These are phyloP conservation scores for Siniperca obscura DNA, from an alignment of 2,797 vertebrate species.

Conservation along the genomic window DNA sequence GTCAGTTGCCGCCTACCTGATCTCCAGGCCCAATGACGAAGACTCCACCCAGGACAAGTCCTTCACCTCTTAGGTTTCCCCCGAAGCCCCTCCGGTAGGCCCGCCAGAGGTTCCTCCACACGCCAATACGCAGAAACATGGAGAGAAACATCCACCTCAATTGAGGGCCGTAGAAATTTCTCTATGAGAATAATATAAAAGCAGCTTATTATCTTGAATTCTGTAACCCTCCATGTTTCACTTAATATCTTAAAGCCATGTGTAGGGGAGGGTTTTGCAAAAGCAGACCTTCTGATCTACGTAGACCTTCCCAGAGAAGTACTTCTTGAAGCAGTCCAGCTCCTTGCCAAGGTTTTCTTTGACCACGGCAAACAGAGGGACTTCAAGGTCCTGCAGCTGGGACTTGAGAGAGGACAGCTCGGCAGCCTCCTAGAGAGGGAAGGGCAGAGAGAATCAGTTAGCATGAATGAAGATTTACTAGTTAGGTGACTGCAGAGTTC, in stretches of 20 bases:
- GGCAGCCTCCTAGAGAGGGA: slow-evolving; percentile 69
- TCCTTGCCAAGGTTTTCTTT: slow-evolving; percentile 93
- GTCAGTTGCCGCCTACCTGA: slow-evolving; percentile 82
- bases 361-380: slow-evolving; percentile 93
- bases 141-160: slow-evolving; percentile 87
- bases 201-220: slow-evolving; percentile 40
- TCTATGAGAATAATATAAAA: slow-evolving; percentile 77
- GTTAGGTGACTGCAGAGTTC: not conserved
- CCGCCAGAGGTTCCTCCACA: slow-evolving; percentile 89
- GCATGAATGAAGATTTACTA: not conserved
- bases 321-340: slow-evolving; percentile 91
- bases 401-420: slow-evolving; percentile 94
- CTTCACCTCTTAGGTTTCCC: slow-evolving; percentile 91
- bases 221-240: not conserved
- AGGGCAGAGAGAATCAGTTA: slow-evolving; percentile 7
- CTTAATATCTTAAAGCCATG: slow-evolving; percentile 5
- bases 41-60: slow-evolving; percentile 90
- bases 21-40: slow-evolving; percentile 89
- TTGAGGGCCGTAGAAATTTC: slow-evolving; percentile 89
- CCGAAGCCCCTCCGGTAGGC: slow-evolving; percentile 87
- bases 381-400: slow-evolving; percentile 89
- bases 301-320: slow-evolving; percentile 93
- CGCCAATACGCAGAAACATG: slow-evolving; percentile 86
- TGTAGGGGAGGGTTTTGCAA: not conserved
- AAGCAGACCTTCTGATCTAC: slow-evolving; percentile 90